Percentiles rank a stretch among this genome's conserved stretches.
Conservation (phyloP, 2,888 invertebrate genomes). For the Nemurella pictetii region DNA sequence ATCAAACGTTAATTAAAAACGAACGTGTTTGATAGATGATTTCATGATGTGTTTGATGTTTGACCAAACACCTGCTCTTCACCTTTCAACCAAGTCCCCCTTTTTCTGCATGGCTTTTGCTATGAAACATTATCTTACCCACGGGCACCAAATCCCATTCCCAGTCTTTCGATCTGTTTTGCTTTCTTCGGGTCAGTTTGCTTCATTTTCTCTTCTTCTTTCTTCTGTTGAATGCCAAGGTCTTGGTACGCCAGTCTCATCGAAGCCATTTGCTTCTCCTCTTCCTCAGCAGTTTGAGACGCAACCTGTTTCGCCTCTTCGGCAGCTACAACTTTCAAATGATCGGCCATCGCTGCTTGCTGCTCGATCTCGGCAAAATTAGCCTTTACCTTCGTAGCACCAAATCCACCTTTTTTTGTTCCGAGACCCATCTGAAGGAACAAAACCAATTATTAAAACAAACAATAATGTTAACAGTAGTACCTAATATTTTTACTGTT, state of each 20-base stretch:
- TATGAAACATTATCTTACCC: conserved; percentile 55
- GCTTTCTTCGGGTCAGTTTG: conserved; percentile 80
- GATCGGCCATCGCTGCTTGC: conserved; percentile 83
- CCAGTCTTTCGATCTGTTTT: conserved; percentile 86
- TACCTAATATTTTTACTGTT: neutral
- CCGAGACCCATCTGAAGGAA: conserved; percentile 76
- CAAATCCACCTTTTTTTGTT: conserved; percentile 84
- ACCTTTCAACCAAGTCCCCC: no score
- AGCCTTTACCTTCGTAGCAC: conserved; percentile 91
- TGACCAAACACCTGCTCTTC: no score
- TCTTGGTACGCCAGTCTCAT: conserved; percentile 75
- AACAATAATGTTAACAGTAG: neutral
- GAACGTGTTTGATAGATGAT: no score
- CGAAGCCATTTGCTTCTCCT: conserved; percentile 58
- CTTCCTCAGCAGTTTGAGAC: conserved; percentile 60
- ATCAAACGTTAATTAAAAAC: no score
- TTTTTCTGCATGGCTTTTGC: no score
- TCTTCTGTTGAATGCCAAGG: conserved; percentile 67
- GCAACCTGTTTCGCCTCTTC: conserved; percentile 55
- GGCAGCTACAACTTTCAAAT: conserved; percentile 60
- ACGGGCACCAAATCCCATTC: conserved; percentile 78
- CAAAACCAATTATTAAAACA: neutral
- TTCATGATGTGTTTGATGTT: no score
- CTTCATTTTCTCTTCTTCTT: conserved; percentile 72
- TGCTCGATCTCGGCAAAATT: conserved; percentile 95